Base-by-base conservation (phyloP, 2,113 vertebrate species). In the Pipa parva region DNA sequence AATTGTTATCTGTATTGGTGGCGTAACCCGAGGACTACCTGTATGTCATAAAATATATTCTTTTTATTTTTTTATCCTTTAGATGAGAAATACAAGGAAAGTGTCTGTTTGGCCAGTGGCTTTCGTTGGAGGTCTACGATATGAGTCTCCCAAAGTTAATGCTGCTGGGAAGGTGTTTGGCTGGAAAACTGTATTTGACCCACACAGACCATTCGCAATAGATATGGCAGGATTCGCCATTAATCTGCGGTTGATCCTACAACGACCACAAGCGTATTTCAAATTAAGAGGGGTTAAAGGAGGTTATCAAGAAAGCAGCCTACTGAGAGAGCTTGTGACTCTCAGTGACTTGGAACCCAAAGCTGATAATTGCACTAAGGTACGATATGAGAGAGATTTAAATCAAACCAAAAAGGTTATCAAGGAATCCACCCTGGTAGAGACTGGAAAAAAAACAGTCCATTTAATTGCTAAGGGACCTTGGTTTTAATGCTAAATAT, bases 281-380 rank as follows among this genome's bases (percentile, higher is more conserved):
- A 98, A 97, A 74, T 89, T 99, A 37, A 92, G 95, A 0, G 96
- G 97, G 0, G 96, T 98, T 51, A 99, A 99, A 76, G 96, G 93
- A 1, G 96, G 96, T 69, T 99, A 98, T 83, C 97, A 99, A 76
- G 97, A 99, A 79, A 99, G 96, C 78, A 97, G 95, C 78, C 88
- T 99, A 74, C 93, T 98, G 2, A 86, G 94, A 5, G 95, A 99
- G 63, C 92, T 99, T 0, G 97, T 98, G 65, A 99, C 97, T 49
- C 86, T 99, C 74, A 92, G 76, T 0, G 97, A 99, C 83, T 89
- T 99, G 22, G 97, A 99, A 81, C 97, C 97, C 11, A 99, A 97
- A 89, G 97, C 97, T 28, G 92, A 93, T 82, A 99, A 99, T 75
- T 99, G 97, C 92, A 99, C 97, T 81, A 99, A 99, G 95, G 97